Conservation (phyloP, 2,113 vertebrate genomes). For the Thymallus thymallus region DNA sequence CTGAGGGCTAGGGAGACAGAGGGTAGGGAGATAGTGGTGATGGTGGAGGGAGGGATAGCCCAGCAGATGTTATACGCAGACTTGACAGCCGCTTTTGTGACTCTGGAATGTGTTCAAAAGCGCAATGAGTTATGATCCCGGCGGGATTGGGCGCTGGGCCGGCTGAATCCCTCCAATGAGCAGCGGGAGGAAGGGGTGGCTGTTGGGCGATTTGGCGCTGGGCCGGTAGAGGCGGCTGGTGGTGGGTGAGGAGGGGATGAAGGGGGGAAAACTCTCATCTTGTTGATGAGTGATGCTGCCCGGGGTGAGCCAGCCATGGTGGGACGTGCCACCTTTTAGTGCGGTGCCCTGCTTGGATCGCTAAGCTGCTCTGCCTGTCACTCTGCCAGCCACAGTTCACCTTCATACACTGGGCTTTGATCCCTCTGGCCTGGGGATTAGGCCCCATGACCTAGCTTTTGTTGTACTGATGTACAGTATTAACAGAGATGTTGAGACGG, state of each 20-base stretch:
- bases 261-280: background rate
- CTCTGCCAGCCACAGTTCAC: constrained; percentile 1
- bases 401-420: background rate
- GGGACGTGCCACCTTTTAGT: background rate
- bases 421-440: background rate
- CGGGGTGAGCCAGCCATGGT: background rate
- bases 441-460: background rate
- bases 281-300: background rate
- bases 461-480: background rate
- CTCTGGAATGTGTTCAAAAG: constrained; percentile 10
- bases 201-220: background rate
- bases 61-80: constrained; percentile 5
- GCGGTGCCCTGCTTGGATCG: background rate
- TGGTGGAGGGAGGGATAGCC: background rate
- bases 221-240: background rate
- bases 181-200: too few relatives aligned
- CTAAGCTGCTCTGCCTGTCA: constrained; percentile 3
- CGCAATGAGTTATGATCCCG: constrained; percentile 2
- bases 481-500: background rate
- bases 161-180: too few relatives aligned
- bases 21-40: background rate
- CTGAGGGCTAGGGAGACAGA: background rate
- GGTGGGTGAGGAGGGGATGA: background rate
- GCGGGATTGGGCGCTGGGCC: constrained; percentile 8
- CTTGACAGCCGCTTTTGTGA: constrained; percentile 3